Conservation (phyloP, 2,113 vertebrate species). For the Triplophysa rosa region DNA sequence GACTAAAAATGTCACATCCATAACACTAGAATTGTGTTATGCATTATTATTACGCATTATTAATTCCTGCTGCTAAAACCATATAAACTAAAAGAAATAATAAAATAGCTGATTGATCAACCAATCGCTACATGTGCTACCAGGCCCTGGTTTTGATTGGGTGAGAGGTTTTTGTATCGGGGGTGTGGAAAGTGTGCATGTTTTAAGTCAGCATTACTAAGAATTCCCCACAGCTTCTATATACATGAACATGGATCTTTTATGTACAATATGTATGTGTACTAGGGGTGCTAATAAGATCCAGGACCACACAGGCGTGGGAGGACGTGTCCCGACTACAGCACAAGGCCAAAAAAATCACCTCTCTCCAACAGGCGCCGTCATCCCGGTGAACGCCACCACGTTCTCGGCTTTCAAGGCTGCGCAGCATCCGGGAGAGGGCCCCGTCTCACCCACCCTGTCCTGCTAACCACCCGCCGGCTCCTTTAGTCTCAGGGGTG, state of each 20-base stretch:
- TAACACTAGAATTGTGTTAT: too few species aligned
- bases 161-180: background rate
- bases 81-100: too few species aligned
- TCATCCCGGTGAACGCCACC: constrained; percentile 48
- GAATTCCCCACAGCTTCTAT: constrained; percentile 19
- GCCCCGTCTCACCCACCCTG: constrained; percentile 9
- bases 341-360: constrained; percentile 68
- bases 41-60: too few species aligned
- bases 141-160: constrained; percentile 3
- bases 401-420: constrained; percentile 72
- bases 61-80: too few species aligned
- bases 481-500: constrained; percentile 25
- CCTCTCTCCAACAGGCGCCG: constrained; percentile 53
- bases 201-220: background rate
- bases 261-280: constrained; percentile 12
- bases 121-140: background rate
- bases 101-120: too few species aligned
- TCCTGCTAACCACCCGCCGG: constrained; percentile 7
- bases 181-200: constrained; percentile 16
- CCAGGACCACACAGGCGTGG: constrained; percentile 69
- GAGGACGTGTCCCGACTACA: constrained; percentile 38
- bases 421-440: constrained; percentile 51
- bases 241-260: constrained; percentile 12
- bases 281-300: constrained; percentile 57
- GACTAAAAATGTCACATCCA: too few species aligned